Evolutionary conservation across 2,797 vertebrate genomes (phyloP).

Genomic region (Microtus californicus): DNA sequence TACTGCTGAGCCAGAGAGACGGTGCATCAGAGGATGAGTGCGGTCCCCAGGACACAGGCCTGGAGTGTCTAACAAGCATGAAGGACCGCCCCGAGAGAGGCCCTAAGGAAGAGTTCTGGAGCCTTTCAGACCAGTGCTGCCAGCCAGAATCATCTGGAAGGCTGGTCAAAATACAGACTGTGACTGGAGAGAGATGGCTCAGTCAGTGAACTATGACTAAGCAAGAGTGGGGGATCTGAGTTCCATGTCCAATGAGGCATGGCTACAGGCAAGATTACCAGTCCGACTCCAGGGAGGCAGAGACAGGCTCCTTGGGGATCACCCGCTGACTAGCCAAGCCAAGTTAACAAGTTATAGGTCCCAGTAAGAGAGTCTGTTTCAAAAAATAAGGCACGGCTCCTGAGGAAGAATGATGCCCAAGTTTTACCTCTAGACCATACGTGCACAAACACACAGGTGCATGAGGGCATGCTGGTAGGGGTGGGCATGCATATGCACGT

Average conservation of each 20-base stretch:
- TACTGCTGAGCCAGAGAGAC: slow-evolving; percentile 73
- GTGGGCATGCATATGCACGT: rapidly evolving
- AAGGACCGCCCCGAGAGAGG: neutral
- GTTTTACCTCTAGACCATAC: neutral
- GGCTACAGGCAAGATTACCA: neutral
- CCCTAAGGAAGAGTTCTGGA: neutral
- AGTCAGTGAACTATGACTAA: neutral
- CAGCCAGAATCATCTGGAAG: neutral
- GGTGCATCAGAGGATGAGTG: neutral
- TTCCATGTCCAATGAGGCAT: neutral
- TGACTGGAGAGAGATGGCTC: neutral
- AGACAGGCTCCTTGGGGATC: neutral
- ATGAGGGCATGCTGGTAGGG: rapidly evolving
- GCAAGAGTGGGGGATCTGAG: neutral
- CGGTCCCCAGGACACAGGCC: neutral
- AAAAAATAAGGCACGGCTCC: neutral
- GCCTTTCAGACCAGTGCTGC: neutral
- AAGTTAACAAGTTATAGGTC: neutral
- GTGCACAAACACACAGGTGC: neutral
- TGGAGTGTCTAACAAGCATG: neutral
- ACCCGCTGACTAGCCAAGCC: neutral
- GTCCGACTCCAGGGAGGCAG: neutral
- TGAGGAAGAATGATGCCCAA: neutral
- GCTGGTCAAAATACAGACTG: neutral
- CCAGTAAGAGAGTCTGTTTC: neutral